phyloP scores from a whole-genome alignment of 1,140 invertebrate species.

The Trichomalopsis sarcophagae region DNA sequence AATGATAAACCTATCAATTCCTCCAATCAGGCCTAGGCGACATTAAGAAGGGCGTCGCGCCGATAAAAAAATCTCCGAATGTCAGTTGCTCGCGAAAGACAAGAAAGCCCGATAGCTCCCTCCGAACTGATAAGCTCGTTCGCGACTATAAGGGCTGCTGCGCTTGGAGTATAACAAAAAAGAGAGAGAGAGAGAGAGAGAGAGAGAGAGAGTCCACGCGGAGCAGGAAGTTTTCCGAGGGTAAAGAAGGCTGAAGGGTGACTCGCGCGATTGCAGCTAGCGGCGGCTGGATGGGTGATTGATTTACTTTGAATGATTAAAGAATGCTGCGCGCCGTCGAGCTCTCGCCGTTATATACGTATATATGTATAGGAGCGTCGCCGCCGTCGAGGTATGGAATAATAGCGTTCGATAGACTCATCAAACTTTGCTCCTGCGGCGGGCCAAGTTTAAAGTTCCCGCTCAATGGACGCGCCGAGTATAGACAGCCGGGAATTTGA shows the following conservation, averaged over 20 bases:
- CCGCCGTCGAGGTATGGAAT: constrained; percentile 57
- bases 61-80: background rate
- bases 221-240: constrained; percentile 63
- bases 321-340: constrained; percentile 63
- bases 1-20: constrained; percentile 43
- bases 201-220: constrained; percentile 49
- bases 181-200: constrained; percentile 19
- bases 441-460: constrained; percentile 62
- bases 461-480: constrained; percentile 29
- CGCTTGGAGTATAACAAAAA: background rate
- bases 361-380: constrained; percentile 9
- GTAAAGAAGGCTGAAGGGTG: constrained; percentile 67
- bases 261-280: constrained; percentile 67
- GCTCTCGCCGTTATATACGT: background rate
- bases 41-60: background rate
- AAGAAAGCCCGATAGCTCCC: background rate
- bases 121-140: constrained; percentile 29
- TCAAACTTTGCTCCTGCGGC: constrained; percentile 66
- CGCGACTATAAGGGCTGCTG: background rate
- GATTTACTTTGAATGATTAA: constrained; percentile 75
- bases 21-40: background rate
- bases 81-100: background rate
- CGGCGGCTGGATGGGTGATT: constrained; percentile 69
- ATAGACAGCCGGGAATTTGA: constrained; percentile 51
- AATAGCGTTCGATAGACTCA: constrained; percentile 73